These are phyloP conservation scores for Apolygus lucorum DNA, from an alignment of 1,140 invertebrate species.

Conservation along the genomic window DNA sequence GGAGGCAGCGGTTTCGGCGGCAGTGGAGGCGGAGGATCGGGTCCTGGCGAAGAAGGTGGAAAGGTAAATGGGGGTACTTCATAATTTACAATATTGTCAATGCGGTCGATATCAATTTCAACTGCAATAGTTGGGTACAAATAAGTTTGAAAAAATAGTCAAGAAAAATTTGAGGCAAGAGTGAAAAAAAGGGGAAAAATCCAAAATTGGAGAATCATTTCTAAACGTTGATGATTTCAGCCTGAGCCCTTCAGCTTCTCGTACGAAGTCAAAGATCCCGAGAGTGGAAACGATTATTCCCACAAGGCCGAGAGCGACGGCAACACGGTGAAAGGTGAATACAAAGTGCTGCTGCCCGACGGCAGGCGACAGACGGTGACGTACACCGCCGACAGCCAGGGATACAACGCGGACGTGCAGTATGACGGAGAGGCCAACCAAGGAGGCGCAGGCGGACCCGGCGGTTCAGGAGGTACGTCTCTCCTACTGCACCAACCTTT, in stretches of 20 bases:
- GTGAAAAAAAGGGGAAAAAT: too few relatives aligned
- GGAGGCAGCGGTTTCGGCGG: conserved; percentile 21
- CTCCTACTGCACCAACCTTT: too few relatives aligned
- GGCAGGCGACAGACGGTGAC: conserved; percentile 49
- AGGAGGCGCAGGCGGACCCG: conserved; percentile 21
- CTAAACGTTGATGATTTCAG: conserved; percentile 47
- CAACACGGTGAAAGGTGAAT: conserved; percentile 59
- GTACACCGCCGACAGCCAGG: conserved; percentile 42
- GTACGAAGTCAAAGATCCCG: conserved; percentile 66
- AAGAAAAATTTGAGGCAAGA: too few relatives aligned
- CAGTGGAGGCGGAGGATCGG: neutral
- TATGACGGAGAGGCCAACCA: conserved; percentile 39
- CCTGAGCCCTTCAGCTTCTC: conserved; percentile 70
- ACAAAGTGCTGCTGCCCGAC: conserved; percentile 63
- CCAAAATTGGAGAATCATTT: too few relatives aligned
- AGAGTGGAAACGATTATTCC: conserved; percentile 62
- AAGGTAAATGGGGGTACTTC: conserved; percentile 21
- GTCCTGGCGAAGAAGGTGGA: conserved; percentile 25
- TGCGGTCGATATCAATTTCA: too few relatives aligned
- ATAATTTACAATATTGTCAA: too few relatives aligned
- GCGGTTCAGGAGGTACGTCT: too few relatives aligned
- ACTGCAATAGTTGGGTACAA: too few relatives aligned
- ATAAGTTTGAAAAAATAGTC: too few relatives aligned
- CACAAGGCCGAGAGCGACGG: conserved; percentile 62
- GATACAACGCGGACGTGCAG: conserved; percentile 41